Evolutionary conservation across 2,797 vertebrate species (phyloP), one percentile per base, ranked within the genome.

Genomic region (Halcyon smyrnensis): DNA sequence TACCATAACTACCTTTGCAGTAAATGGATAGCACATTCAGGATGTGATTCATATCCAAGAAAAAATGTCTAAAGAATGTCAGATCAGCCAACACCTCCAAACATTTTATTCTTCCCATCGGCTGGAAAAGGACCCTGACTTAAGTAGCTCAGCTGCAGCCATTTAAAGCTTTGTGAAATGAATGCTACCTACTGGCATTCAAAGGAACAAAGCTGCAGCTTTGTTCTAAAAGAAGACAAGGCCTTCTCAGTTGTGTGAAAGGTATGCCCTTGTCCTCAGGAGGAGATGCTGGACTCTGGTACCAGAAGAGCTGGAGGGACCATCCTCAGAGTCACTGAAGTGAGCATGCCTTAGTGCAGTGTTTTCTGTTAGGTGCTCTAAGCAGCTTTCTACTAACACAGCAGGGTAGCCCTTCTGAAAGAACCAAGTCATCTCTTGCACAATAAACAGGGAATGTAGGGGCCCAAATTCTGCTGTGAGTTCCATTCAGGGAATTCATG

Each of bases 141-240:
- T 59, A 65, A 81, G 32, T 54, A 46, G 27, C 32, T 54, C 21
- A 75, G 46, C 16, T 19, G 28, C 3, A 62, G 27, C 3, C 24
- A 46, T 70, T 59, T 85, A 78, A 74, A 83, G 18, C 1, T 73
- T 17, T 17, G 30, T 46, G 54, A 48, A 78, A 71, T 50, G 6
- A 78, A 62, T 43, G 4, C 6, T 36, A 8, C 18, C 12, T 4
- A 3, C 32, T n/a, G 14, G 4, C 34, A 30, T 32, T 50, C 28
- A 36, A 1, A 48, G 60, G 32, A 85, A 36, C 23, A 28, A 16
- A 54, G 41, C 9, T 14, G 18, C 0, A 0, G 17, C 11, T 78
- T 65, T 76, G 18, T 46, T 78, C 50, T 48, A 8, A n/a, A 70
- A 63, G 41, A 27, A 84, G 54, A 36, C 8, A 59, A 62, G 21